Conservation (phyloP, 1,140 invertebrate species). For the Drosophila saltans region DNA sequence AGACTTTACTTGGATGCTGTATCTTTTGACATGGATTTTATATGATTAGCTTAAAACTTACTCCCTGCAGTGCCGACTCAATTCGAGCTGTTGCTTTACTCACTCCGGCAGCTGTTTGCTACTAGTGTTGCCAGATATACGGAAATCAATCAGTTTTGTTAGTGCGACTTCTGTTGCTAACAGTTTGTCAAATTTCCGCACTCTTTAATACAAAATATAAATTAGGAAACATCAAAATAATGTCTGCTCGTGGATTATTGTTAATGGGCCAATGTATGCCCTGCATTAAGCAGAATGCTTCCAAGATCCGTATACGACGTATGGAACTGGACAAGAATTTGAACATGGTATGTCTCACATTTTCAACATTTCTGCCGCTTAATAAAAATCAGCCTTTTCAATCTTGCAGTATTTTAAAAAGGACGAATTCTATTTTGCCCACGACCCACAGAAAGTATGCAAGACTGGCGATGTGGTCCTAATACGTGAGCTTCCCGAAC, state of each 20-base stretch:
- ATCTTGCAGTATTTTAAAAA: slow-evolving; percentile 90
- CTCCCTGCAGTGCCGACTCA: not conserved
- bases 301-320: slow-evolving; percentile 89
- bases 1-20: not conserved
- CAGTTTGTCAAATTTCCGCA: not conserved
- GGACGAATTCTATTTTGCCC: slow-evolving; percentile 88
- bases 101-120: not conserved
- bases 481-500: slow-evolving; percentile 88
- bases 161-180: not conserved
- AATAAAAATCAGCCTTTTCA: slow-evolving; percentile 17
- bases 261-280: slow-evolving; percentile 89
- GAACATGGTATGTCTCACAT: slow-evolving; percentile 62
- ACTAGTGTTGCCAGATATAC: not conserved
- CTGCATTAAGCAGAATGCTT: slow-evolving; percentile 89
- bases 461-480: slow-evolving; percentile 93
- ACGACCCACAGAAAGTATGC: slow-evolving; percentile 90
- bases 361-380: not conserved
- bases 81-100: slow-evolving; percentile 1
- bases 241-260: slow-evolving; percentile 74
- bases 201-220: not conserved
- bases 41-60: not conserved
- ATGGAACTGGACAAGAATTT: slow-evolving; percentile 87
- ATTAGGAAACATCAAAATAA: slow-evolving; percentile 3
- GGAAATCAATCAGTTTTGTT: not conserved
- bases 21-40: not conserved